Evolutionary conservation across 2,113 vertebrate genomes (phyloP), one percentile per base, ranked within the genome.

Genomic region (Platichthys flesus): DNA sequence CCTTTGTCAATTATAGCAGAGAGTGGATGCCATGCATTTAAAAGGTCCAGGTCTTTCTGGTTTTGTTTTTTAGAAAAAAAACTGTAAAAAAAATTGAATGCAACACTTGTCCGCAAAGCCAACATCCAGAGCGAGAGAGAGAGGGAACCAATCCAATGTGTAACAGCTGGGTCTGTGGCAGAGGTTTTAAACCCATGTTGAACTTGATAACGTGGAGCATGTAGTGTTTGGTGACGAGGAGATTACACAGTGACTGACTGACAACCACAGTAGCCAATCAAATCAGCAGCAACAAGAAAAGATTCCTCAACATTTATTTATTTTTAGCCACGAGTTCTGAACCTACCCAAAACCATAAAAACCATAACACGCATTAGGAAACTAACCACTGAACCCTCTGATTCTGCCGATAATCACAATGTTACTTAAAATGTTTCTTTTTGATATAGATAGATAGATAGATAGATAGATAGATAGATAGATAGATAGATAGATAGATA

Each of bases 401-500:
- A 26, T 35, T 45, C 37, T 51, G 67, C 64, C 55, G 69, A 71
- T 64, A 70, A 28, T 24, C 24, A 24, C 24, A 24, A 24, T 24
- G 24, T 24, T 24, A 24, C 24, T 24, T 24, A 24, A 24, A 24
- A 24, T 24, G 24, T 24, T 24, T 24, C 24, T 24, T 24, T 24
- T 24, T 24, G 1, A 24, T 24, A 24, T 28, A 28, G 26, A 28
- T 28, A 28, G 26, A 26, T 26, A 2, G 26, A 26, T 26, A 26
- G 26, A 31, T 31, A 31, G 28, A 31, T 31, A 31, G 28, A 31
- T 5, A 31, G 28, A 31, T 5, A 31, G 28, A 31, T 31, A 31
- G 28, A 31, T 31, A 31, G 28, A 31, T 31, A 31, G 28, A 31
- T 35, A 35, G 35, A 31, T 31, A 31, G 28, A 31, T 31, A 31